These are phyloP conservation scores for Sebastes trivittatus DNA, from an alignment of 2,797 vertebrate species.

Conservation along the genomic window DNA sequence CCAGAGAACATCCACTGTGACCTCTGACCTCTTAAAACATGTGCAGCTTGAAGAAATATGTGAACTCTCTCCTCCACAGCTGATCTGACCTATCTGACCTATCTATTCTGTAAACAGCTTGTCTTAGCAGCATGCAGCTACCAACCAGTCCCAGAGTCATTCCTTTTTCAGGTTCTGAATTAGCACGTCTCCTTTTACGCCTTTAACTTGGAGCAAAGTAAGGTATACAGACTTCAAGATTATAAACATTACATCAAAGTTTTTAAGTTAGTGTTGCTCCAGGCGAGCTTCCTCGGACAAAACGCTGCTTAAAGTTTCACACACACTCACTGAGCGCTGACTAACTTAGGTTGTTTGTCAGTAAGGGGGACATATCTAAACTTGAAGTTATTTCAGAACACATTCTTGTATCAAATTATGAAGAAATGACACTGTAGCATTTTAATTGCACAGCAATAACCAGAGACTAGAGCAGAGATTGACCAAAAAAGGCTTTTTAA, in stretches of 20 bases:
- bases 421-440: not conserved
- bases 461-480: not conserved
- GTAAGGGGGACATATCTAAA: not conserved
- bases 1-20: not conserved
- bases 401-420: constrained; percentile 1
- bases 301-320: not conserved
- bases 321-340: not conserved
- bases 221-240: constrained; percentile 11
- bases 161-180: constrained; percentile 26
- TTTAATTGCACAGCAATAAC: not conserved
- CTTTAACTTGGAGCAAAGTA: constrained; percentile 40
- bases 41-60: not conserved
- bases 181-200: constrained; percentile 27
- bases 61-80: not conserved
- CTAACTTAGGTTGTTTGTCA: not conserved
- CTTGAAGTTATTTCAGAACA: not conserved
- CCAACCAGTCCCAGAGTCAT: not conserved
- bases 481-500: not conserved
- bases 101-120: not conserved
- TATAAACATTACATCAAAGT: constrained; percentile 23
- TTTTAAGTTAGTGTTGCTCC: constrained; percentile 23
- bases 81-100: not conserved
- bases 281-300: constrained; percentile 4
- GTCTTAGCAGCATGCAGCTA: constrained; percentile 22
- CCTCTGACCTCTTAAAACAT: not conserved